These are phyloP conservation scores for Nebria brevicollis DNA, from an alignment of 2,888 invertebrate genomes.

Conservation along the genomic window DNA sequence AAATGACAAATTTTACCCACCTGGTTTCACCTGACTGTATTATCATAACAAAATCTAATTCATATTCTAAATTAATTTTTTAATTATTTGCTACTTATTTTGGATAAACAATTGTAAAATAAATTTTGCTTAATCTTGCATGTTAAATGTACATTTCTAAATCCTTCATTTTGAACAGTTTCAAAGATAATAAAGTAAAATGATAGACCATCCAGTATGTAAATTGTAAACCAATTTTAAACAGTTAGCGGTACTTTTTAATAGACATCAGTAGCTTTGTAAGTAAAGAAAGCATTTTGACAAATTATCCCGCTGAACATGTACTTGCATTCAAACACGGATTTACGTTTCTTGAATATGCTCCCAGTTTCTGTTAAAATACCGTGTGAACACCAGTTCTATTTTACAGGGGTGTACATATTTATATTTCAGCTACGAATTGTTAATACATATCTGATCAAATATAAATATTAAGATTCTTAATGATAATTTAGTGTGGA, in stretches of 20 bases:
- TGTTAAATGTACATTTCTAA: no score
- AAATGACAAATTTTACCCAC: background rate
- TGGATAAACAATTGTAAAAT: no score
- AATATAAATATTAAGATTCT: no score
- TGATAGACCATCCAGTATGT: no score
- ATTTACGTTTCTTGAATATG: conserved; percentile 35
- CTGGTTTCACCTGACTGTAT: background rate
- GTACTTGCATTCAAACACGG: conserved; percentile 40
- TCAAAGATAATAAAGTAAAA: no score
- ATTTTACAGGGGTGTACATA: conserved; percentile 26
- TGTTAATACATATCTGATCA: no score
- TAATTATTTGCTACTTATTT: no score
- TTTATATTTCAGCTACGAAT: no score
- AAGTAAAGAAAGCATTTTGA: conserved; percentile 27
- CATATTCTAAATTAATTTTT: no score
- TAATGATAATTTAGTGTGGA: no score
- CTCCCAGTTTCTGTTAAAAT: conserved; percentile 28
- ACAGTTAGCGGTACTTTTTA: conserved; percentile 44
- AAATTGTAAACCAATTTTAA: background rate
- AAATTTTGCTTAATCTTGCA: no score
- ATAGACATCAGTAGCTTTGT: conserved; percentile 22
- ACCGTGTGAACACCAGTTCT: conserved; percentile 39
- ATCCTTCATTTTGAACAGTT: no score
- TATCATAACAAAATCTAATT: background rate
- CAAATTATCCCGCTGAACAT: conserved; percentile 41